Percentiles rank a stretch among this genome's conserved stretches.
Evolutionary conservation across 1,140 invertebrate species (phyloP).

Genomic region (Halictus rubicundus): DNA sequence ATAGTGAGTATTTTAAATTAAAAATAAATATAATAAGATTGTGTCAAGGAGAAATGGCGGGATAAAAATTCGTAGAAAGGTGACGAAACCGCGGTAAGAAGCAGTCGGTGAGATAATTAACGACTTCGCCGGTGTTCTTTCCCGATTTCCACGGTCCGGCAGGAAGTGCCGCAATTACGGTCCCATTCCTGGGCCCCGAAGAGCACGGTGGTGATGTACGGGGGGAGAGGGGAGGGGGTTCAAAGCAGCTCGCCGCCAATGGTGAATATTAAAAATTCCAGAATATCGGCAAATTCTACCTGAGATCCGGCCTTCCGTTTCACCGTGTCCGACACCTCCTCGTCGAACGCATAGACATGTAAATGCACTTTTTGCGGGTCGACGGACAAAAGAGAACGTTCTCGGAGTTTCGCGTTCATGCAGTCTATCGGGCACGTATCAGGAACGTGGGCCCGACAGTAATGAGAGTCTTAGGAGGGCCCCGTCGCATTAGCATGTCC

Average conservation of each 20-base stretch:
- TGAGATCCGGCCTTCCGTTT: not conserved
- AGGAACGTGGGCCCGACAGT: constrained; percentile 55
- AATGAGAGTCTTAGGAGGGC: constrained; percentile 61
- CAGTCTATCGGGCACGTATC: constrained; percentile 46
- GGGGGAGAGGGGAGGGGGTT: not conserved
- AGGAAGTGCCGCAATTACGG: not conserved
- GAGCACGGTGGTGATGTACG: no score
- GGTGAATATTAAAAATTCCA: not conserved
- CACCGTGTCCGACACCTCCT: not conserved
- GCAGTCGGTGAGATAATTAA: not conserved
- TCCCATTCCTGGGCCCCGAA: no score
- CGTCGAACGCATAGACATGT: constrained; percentile 30
- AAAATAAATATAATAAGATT: no score
- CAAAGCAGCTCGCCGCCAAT: not conserved
- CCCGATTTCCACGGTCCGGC: not conserved
- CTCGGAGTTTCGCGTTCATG: not conserved
- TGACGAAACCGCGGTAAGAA: not conserved
- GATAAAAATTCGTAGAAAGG: not conserved
- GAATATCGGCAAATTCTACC: not conserved
- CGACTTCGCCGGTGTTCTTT: not conserved
- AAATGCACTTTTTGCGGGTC: constrained; percentile 35
- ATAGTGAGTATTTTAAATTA: no score
- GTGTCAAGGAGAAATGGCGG: no score
- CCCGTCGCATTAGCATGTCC: constrained; percentile 59
- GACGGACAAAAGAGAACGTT: not conserved